phyloP scores from a whole-genome alignment of 2,797 vertebrate genomes.

The Taeniopygia guttata region DNA sequence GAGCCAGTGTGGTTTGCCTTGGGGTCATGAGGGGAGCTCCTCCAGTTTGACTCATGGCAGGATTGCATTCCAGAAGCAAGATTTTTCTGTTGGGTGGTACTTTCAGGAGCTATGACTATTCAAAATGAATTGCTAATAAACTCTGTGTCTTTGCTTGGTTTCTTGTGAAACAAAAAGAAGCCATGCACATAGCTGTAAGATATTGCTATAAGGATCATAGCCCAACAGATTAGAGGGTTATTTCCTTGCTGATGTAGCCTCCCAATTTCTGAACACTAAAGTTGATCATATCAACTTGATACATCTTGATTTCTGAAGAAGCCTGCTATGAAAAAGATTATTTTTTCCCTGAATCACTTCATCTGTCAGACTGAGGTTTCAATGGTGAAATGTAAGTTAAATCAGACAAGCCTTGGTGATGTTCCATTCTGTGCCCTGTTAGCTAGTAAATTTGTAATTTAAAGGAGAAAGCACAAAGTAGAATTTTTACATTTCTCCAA shows the following conservation, averaged over 20 bases:
- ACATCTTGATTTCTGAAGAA: background rate
- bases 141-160: background rate
- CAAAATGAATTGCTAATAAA: constrained; percentile 19
- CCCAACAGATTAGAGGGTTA: background rate
- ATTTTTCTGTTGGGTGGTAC: background rate
- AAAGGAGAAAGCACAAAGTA: background rate
- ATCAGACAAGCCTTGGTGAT: background rate
- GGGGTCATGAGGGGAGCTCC: background rate
- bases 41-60: background rate
- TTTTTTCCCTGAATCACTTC: background rate
- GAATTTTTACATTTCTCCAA: background rate
- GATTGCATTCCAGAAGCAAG: constrained; percentile 35
- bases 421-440: background rate
- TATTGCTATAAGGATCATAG: background rate
- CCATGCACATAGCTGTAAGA: background rate
- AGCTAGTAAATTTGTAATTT: background rate
- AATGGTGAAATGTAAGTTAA: background rate
- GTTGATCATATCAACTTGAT: background rate
- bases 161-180: constrained; percentile 4
- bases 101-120: constrained; percentile 20
- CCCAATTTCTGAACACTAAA: background rate
- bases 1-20: background rate
- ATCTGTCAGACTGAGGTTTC: background rate
- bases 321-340: background rate
- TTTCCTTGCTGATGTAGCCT: background rate